Percentiles rank a stretch among this genome's conserved stretches.
Evolutionary conservation across 2,888 invertebrate species (phyloP).

Genomic region (Sinelater perroti): DNA sequence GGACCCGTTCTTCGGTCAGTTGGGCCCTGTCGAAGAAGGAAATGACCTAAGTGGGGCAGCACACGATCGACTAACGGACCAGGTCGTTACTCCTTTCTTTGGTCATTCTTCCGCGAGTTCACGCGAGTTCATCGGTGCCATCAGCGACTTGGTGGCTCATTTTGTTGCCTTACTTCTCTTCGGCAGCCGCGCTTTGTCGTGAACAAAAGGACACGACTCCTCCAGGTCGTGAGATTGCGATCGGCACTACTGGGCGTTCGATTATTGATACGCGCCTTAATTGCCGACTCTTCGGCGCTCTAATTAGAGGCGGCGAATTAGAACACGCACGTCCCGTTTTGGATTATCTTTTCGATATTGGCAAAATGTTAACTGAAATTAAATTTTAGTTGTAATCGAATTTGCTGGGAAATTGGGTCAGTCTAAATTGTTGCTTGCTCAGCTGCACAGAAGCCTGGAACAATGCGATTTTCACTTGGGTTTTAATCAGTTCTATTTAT

Average conservation of each 20-base stretch:
- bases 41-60: slow-evolving; percentile 43
- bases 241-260: slow-evolving; percentile 6
- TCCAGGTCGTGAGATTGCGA: slow-evolving; percentile 9
- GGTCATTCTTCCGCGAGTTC: slow-evolving; percentile 42
- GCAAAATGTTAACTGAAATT: too few relatives aligned
- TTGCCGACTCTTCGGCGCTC: too few relatives aligned
- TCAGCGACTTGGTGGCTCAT: slow-evolving; percentile 17
- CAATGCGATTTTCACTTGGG: too few relatives aligned
- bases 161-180: slow-evolving; percentile 11
- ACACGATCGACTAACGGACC: slow-evolving; percentile 46
- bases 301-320: too few relatives aligned
- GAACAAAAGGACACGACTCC: slow-evolving; percentile 3
- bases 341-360: too few relatives aligned
- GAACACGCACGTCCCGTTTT: too few relatives aligned
- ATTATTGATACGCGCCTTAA: slow-evolving; percentile 5
- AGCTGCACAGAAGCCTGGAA: too few relatives aligned
- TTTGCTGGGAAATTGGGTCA: too few relatives aligned
- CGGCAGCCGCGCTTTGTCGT: not conserved
- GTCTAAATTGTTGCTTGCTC: too few relatives aligned
- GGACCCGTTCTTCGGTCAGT: slow-evolving; percentile 19
- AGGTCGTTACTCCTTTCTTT: slow-evolving; percentile 47
- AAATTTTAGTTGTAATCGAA: too few relatives aligned
- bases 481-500: too few relatives aligned
- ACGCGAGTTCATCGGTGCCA: slow-evolving; percentile 41
- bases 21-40: slow-evolving; percentile 30